Evolutionary conservation across 2,113 vertebrate species (phyloP).

Genomic region (Indri indri): DNA sequence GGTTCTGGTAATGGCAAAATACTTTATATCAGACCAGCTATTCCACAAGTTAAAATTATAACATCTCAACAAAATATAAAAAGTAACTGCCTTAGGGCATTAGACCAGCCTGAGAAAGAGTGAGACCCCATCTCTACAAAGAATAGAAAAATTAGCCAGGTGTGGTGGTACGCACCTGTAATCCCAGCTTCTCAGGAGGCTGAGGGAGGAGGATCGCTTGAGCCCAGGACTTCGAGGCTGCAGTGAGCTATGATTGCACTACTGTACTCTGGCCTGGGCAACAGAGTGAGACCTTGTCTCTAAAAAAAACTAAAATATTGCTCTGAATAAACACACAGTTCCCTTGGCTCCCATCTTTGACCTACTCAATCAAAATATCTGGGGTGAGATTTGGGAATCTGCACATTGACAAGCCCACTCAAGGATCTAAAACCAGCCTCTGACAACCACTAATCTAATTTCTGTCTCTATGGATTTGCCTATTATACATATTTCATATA

Average conservation of each 20-base stretch:
- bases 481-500: too few species aligned
- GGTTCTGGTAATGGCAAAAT: background rate
- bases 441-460: background rate
- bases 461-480: too few species aligned
- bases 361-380: background rate
- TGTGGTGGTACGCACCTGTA: background rate
- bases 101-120: background rate
- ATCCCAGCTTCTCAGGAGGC: background rate
- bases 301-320: background rate
- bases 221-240: background rate
- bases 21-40: background rate
- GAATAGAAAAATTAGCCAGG: too few species aligned
- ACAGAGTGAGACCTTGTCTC: background rate
- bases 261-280: background rate
- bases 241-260: background rate
- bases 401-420: background rate
- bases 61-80: background rate
- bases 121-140: background rate
- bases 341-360: background rate
- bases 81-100: background rate
- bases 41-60: background rate
- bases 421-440: background rate
- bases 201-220: background rate
- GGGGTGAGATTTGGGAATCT: background rate
- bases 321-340: background rate